Percentiles rank a stretch among this genome's conserved stretches.
Evolutionary conservation across 2,113 vertebrate genomes (phyloP).

Genomic region (Uropsilus gracilis): DNA sequence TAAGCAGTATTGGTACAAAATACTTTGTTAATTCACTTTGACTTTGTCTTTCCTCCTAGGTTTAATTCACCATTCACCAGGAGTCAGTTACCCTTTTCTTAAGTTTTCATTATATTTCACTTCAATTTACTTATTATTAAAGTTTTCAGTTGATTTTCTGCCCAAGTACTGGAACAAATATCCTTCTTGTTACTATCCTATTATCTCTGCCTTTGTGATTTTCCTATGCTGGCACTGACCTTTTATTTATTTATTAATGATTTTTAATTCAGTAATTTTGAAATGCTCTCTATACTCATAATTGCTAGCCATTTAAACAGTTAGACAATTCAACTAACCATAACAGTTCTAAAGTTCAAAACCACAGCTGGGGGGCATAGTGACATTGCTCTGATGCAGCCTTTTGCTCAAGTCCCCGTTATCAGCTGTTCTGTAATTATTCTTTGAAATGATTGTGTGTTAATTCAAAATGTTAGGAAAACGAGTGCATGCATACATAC

Average conservation of each 20-base stretch:
- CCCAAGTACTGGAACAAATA: not conserved
- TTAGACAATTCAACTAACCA: not conserved
- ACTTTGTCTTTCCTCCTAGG: not conserved
- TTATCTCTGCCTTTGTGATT: not conserved
- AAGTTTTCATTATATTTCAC: not conserved
- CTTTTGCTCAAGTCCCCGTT: not conserved
- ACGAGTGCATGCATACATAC: not conserved
- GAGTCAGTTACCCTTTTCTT: not conserved
- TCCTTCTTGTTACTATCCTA: not conserved
- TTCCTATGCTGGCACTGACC: not conserved
- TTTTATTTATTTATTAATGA: not conserved
- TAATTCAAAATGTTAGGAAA: not conserved
- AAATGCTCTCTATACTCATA: not conserved
- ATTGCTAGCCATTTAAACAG: not conserved
- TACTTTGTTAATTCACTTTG: not conserved
- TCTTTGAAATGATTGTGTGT: not conserved
- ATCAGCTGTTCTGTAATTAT: not conserved
- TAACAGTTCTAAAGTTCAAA: too few species aligned
- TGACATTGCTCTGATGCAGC: not conserved
- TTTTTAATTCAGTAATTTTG: slow-evolving; percentile 16
- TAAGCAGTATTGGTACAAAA: not conserved
- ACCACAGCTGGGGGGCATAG: not conserved
- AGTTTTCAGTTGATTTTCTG: not conserved
- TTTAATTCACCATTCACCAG: not conserved
- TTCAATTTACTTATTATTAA: not conserved